Percentiles rank a stretch among this genome's conserved stretches.
Conservation (phyloP, 2,888 invertebrate genomes). For the Rhogogaster chlorosoma region DNA sequence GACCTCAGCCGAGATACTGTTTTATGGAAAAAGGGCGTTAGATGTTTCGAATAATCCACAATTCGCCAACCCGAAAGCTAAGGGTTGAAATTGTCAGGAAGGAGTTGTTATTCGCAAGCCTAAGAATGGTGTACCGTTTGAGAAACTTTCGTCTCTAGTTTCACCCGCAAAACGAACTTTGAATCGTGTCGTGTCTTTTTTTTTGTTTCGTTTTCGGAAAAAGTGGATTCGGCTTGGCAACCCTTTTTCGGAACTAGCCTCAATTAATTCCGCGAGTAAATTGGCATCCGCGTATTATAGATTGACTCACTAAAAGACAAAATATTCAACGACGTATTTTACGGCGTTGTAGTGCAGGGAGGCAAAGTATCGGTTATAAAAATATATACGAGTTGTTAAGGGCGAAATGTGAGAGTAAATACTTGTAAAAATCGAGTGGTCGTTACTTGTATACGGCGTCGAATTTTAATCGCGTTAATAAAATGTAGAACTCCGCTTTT, state of each 20-base stretch:
- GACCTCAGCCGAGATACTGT: no score
- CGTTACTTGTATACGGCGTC: not conserved
- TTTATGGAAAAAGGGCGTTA: no score
- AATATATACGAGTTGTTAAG: not conserved
- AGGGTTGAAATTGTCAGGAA: no score
- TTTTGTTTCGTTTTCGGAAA: not conserved
- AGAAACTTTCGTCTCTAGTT: no score
- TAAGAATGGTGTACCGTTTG: not conserved
- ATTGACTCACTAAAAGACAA: not conserved
- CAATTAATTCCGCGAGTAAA: not conserved
- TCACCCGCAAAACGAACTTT: no score
- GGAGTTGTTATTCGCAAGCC: no score
- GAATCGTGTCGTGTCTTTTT: not conserved
- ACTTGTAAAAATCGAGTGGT: not conserved
- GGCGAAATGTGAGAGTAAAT: not conserved
- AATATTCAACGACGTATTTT: constrained; percentile 8
- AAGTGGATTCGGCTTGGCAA: not conserved
- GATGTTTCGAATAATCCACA: no score
- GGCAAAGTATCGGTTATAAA: not conserved
- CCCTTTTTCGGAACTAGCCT: not conserved
- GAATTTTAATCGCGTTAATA: not conserved
- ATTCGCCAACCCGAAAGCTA: no score
- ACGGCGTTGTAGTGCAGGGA: not conserved
- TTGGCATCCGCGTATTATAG: not conserved
- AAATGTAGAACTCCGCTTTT: not conserved